A percentile compares a stretch with the other conserved stretches of the same genome.
These are phyloP conservation scores for Sphecodes monilicornis DNA, from an alignment of 2,888 invertebrate species.

Conservation along the genomic window DNA sequence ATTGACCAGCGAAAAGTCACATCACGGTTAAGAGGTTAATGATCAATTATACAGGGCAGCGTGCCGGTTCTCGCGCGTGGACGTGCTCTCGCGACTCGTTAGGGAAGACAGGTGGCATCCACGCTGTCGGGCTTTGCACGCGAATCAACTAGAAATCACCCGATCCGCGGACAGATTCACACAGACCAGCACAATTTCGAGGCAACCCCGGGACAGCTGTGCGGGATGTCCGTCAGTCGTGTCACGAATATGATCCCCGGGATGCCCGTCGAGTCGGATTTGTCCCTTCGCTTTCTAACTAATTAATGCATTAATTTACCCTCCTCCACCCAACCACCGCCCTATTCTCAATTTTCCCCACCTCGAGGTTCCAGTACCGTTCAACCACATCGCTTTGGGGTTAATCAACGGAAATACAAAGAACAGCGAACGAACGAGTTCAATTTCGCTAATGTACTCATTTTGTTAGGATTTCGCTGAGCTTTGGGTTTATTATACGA, in stretches of 20 bases:
- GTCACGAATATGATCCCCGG: constrained; percentile 67
- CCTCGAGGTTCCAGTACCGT: neutral
- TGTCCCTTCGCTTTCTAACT: constrained; percentile 66
- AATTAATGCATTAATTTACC: constrained; percentile 75
- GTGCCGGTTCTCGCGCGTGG: constrained; percentile 24
- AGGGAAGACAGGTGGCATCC: constrained; percentile 69
- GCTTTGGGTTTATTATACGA: constrained; percentile 21
- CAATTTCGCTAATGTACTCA: constrained; percentile 37
- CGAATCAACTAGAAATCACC: constrained; percentile 64
- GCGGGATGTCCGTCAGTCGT: constrained; percentile 66
- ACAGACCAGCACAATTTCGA: constrained; percentile 77
- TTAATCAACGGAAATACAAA: constrained; percentile 26
- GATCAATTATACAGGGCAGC: constrained; percentile 39
- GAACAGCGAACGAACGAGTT: constrained; percentile 5
- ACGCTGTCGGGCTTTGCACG: constrained; percentile 63
- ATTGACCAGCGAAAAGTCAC: constrained; percentile 38
- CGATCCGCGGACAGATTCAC: constrained; percentile 73
- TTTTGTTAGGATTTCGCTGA: constrained; percentile 15
- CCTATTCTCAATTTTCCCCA: neutral
- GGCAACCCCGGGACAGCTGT: constrained; percentile 72
- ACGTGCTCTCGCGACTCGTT: constrained; percentile 50
- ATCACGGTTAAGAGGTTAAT: constrained; percentile 37
- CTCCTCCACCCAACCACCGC: neutral
- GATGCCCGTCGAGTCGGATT: constrained; percentile 62
- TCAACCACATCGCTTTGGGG: constrained; percentile 14